Conservation (phyloP, 37 sponge, comb jelly and placozoan species). For the Spongilla lacustris region DNA sequence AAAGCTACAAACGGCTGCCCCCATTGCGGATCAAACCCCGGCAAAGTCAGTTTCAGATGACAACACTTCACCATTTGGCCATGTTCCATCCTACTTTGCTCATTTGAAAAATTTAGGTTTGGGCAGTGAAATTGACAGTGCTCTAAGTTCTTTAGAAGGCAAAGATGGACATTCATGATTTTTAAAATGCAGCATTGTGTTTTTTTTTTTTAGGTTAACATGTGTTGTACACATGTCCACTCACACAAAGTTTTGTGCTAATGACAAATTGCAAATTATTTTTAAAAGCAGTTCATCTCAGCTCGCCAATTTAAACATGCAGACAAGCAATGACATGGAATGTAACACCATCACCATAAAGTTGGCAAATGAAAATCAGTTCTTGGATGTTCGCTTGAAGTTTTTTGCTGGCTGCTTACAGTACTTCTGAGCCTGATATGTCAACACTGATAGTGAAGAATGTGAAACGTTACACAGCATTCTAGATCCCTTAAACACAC, state of each 20-base stretch:
- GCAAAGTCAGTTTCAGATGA: background rate
- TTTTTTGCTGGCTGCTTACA: constrained; percentile 38
- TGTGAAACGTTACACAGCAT: too few species aligned
- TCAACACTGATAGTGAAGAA: constrained; percentile 20
- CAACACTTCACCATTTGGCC: background rate
- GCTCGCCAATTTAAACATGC: background rate
- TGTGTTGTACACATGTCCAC: background rate
- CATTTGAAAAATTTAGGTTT: constrained; percentile 22
- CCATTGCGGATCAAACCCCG: background rate
- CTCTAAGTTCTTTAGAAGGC: constrained; percentile 45
- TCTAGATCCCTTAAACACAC: too few species aligned
- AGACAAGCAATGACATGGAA: background rate
- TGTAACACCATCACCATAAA: background rate
- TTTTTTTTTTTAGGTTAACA: constrained; percentile 36
- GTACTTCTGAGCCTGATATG: constrained; percentile 39
- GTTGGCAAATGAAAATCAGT: too few species aligned
- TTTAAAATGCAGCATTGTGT: background rate
- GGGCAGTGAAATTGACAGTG: constrained; percentile 71
- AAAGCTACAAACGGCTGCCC: background rate
- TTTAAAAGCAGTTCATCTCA: background rate
- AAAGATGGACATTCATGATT: background rate
- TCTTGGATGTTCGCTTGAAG: constrained; percentile 16
- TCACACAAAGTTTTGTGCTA: background rate
- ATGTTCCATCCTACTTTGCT: constrained; percentile 65
- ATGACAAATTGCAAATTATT: background rate